Conservation (phyloP, 2,888 invertebrate species). For the Thysanoteuthis rhombus region DNA sequence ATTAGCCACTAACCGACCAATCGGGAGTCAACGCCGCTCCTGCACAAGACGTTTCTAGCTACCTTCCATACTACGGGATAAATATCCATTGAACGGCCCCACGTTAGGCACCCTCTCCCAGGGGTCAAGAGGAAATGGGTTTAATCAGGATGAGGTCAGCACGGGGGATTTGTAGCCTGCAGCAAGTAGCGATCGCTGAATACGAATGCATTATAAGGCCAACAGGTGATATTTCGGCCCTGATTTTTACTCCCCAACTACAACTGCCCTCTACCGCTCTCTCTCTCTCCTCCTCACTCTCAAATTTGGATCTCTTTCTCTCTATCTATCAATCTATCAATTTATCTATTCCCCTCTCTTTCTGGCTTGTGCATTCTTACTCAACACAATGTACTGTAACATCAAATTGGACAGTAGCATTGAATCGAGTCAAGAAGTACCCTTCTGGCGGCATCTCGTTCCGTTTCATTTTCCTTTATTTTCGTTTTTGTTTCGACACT, state of each 20-base stretch:
- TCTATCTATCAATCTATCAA: neutral
- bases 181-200: neutral
- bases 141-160: conserved; percentile 12
- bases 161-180: neutral
- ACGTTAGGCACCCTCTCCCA: neutral
- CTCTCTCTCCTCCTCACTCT: too few species aligned
- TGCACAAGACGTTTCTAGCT: neutral
- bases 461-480: neutral
- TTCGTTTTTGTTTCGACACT: neutral
- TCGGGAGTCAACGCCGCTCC: neutral
- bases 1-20: neutral
- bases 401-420: neutral
- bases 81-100: neutral
- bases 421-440: neutral
- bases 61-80: neutral
- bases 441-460: neutral
- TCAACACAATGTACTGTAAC: neutral
- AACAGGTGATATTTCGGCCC: neutral
- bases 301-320: neutral
- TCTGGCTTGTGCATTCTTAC: neutral
- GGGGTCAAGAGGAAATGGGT: conserved; percentile 12
- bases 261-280: neutral
- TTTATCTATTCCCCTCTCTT: neutral
- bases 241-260: neutral
- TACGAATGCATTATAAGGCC: conserved; percentile 12